A percentile compares a stretch with the other conserved stretches of the same genome.
phyloP scores from a whole-genome alignment of 1,140 invertebrate genomes.

The Trichonephila inaurata region DNA sequence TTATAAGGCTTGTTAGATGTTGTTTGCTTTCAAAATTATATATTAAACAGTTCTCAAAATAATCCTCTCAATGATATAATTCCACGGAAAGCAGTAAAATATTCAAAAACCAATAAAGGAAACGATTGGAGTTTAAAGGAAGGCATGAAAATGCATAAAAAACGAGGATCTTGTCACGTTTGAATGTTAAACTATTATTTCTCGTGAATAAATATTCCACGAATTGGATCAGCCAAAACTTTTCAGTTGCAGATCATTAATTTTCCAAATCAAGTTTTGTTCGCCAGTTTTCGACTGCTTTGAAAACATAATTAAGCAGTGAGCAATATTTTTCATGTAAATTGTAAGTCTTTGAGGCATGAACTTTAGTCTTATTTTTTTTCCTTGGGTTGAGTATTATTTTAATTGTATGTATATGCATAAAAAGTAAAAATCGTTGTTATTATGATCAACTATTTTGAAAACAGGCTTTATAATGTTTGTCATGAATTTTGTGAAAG shows the following conservation, averaged over 20 bases:
- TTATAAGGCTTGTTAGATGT: too few relatives aligned
- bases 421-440: neutral
- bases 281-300: neutral
- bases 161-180: conserved; percentile 3
- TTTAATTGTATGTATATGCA: neutral
- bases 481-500: too few relatives aligned
- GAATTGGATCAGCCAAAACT: neutral
- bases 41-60: neutral
- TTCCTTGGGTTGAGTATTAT: neutral
- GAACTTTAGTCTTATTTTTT: neutral
- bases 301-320: neutral
- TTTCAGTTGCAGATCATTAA: neutral
- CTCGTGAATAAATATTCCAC: neutral
- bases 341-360: neutral
- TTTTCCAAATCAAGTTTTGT: conserved; percentile 3
- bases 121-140: neutral
- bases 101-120: neutral
- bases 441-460: too few relatives aligned
- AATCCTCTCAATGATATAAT: neutral
- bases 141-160: neutral
- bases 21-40: neutral
- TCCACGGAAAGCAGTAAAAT: too few relatives aligned
- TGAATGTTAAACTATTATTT: neutral
- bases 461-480: too few relatives aligned
- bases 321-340: neutral